A percentile compares a stretch with the other conserved stretches of the same genome.
Conservation (phyloP, 2,113 vertebrate genomes). For the Neotoma lepida region DNA sequence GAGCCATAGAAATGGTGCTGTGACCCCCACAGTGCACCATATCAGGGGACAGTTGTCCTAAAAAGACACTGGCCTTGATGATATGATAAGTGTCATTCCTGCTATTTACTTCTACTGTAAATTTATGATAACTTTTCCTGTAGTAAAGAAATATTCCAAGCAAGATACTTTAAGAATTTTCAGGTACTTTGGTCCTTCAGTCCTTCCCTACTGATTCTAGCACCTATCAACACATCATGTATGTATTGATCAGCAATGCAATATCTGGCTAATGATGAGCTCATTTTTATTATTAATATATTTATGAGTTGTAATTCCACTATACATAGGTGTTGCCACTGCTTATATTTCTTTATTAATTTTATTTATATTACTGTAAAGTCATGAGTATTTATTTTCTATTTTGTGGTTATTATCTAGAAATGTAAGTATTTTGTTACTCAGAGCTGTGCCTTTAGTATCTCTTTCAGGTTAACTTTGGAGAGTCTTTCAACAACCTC, state of each 20-base stretch:
- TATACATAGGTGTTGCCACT: no score
- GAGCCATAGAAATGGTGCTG: neutral
- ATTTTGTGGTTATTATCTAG: neutral
- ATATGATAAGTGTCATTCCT: neutral
- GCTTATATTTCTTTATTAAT: no score
- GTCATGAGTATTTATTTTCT: neutral
- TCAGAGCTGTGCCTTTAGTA: conserved; percentile 14
- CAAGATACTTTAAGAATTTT: neutral
- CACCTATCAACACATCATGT: neutral
- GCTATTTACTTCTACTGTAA: neutral
- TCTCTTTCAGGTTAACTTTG: neutral
- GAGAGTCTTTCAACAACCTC: neutral
- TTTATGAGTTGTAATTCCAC: no score
- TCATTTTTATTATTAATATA: no score
- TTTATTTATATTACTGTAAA: no score
- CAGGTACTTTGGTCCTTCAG: neutral
- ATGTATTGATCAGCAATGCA: neutral
- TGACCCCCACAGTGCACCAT: neutral
- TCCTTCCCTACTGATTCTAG: neutral
- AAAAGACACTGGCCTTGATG: neutral
- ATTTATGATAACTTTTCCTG: neutral
- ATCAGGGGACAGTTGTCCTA: neutral
- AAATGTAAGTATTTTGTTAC: conserved; percentile 1
- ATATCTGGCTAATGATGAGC: neutral
- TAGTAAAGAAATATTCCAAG: neutral